Conservation (phyloP, 2,888 invertebrate genomes). For the Monochamus alternatus region DNA sequence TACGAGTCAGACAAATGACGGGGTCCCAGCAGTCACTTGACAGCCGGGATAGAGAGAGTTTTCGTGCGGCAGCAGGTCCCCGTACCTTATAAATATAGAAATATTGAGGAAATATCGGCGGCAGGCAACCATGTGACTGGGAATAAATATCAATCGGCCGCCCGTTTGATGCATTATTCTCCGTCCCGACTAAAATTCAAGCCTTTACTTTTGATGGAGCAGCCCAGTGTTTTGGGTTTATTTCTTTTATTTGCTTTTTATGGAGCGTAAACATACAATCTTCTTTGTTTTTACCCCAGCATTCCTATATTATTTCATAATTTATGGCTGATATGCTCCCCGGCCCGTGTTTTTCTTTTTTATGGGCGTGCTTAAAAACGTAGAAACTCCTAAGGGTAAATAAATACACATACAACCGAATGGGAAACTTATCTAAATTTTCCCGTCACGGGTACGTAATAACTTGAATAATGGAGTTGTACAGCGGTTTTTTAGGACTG, state of each 20-base stretch:
- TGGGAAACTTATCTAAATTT: too few species aligned
- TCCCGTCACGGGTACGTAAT: too few species aligned
- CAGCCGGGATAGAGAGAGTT: conserved; percentile 25
- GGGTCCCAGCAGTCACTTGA: conserved; percentile 30
- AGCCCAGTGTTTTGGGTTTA: conserved; percentile 2
- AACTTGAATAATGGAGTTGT: too few species aligned
- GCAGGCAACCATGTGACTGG: conserved; percentile 38
- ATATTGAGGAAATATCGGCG: conserved; percentile 37
- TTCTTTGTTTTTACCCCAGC: conserved; percentile 3
- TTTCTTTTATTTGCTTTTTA: background rate
- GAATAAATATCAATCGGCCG: conserved; percentile 39
- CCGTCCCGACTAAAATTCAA: conserved; percentile 12
- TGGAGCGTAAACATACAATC: conserved; percentile 3
- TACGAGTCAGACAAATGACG: conserved; percentile 29
- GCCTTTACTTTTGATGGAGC: conserved; percentile 25
- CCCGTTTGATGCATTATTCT: conserved; percentile 19
- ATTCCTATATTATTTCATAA: conserved; percentile 1
- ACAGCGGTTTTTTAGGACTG: too few species aligned
- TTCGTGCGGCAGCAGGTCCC: conserved; percentile 31
- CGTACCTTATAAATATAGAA: conserved; percentile 42
- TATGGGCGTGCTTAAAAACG: background rate
- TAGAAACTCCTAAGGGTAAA: background rate
- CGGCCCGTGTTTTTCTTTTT: background rate
- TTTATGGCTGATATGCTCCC: background rate
- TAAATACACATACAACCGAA: background rate